Evolutionary conservation across 2,113 vertebrate genomes (phyloP), one percentile per base, ranked within the genome.

Genomic region (Sinocyclocheilus maitianheensis): DNA sequence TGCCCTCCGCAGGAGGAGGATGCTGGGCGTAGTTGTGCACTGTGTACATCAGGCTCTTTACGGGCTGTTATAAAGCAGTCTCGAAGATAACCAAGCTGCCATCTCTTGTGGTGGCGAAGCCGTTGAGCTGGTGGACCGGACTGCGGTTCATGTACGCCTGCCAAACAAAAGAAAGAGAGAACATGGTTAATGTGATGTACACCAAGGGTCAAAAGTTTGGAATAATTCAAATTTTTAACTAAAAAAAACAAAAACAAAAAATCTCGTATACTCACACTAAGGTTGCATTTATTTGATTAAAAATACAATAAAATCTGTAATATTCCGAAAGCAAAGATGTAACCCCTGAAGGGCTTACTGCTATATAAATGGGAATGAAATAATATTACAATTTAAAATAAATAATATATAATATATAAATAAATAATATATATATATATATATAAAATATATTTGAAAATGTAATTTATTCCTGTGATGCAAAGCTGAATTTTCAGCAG

Each of bases 71-170:
- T 46, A 95, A 83, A 5, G 94, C 93, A 0, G 93, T 95, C 89
- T 95, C 93, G 63, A 90, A 94, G 87, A 95, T 92, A 1, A 95
- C 89, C 72, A 94, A 4, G 82, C 75, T 92, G 0, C 84, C 83
- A 0, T 91, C 91, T 12, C 77, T 75, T 0, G 30, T 86, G 1
- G 88, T 84, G 72, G 77, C 58, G 14, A 72, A 22, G 26, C 91
- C 91, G 3, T 92, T 93, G 2, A 69, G 16, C 4, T 89, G 0
- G 37, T 10, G 53, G 3, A 87, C 37, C 10, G 26, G 88, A 62
- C 78, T 89, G 53, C 89, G 88, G 88, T 81, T 92, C 46, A 90
- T 18, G 53, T 92, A 91, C 0, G 90, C 93, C 94, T 95, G 92
- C 12, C 75, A 84, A 37, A 7, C 1, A 80, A 24, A 72, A 16